These are phyloP conservation scores for Spilarctia lutea DNA, from an alignment of 2,888 invertebrate genomes.

Conservation along the genomic window DNA sequence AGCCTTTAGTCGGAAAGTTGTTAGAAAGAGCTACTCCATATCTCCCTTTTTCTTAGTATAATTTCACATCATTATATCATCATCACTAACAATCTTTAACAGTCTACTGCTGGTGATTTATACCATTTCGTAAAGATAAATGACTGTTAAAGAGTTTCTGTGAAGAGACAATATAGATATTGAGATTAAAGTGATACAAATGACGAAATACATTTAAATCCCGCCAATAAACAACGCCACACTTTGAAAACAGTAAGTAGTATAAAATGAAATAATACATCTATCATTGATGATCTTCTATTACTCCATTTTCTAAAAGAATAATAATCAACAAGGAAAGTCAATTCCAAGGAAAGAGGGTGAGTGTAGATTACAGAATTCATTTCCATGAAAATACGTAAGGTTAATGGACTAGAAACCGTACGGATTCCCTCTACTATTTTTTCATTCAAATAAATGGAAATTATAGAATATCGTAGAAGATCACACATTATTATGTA, in stretches of 20 bases:
- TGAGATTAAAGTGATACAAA: background rate
- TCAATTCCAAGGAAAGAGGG: slow-evolving; percentile 35
- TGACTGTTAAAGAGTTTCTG: background rate
- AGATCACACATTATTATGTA: background rate
- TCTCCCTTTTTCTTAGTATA: background rate
- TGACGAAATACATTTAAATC: background rate
- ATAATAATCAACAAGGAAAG: slow-evolving; percentile 26
- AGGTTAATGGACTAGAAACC: slow-evolving; percentile 40
- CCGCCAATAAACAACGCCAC: background rate
- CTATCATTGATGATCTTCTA: background rate
- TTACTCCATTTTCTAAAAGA: slow-evolving; percentile 12
- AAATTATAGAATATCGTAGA: slow-evolving; percentile 1
- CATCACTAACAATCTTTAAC: too few relatives aligned
- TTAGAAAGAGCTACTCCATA: background rate
- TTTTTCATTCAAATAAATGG: slow-evolving; percentile 32
- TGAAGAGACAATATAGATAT: background rate
- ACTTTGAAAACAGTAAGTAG: background rate
- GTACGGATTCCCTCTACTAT: slow-evolving; percentile 36
- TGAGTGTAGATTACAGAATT: slow-evolving; percentile 35
- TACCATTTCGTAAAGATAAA: background rate
- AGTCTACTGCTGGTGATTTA: too few relatives aligned
- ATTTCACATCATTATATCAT: background rate
- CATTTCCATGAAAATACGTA: slow-evolving; percentile 48
- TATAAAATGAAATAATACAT: background rate
- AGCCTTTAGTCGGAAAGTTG: background rate